Conservation (phyloP, 2,113 vertebrate genomes). For the Oncorhynchus masou region DNA sequence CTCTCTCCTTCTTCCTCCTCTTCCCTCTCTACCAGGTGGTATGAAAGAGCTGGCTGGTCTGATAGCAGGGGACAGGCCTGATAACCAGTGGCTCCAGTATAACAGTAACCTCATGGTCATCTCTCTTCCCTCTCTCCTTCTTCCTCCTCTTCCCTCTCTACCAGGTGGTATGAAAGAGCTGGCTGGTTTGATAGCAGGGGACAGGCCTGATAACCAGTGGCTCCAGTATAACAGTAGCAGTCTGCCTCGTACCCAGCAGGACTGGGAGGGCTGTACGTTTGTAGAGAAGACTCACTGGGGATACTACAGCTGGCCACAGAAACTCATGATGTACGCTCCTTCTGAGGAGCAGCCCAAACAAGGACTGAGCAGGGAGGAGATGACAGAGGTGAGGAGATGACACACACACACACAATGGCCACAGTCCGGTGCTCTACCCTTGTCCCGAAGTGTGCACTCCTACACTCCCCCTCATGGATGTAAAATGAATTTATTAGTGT, state of each 20-base stretch:
- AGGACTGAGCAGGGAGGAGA: slow-evolving; percentile 82
- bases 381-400: slow-evolving; percentile 82
- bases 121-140: background rate
- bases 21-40: slow-evolving; percentile 68
- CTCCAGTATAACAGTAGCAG: slow-evolving; percentile 86
- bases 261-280: slow-evolving; percentile 86
- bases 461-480: too few relatives aligned
- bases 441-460: too few relatives aligned
- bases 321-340: slow-evolving; percentile 87
- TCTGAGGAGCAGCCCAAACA: slow-evolving; percentile 87
- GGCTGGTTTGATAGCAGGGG: slow-evolving; percentile 75
- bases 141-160: slow-evolving; percentile 7
- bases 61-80: slow-evolving; percentile 84
- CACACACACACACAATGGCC: background rate
- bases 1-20: too few relatives aligned
- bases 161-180: slow-evolving; percentile 74
- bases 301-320: slow-evolving; percentile 91
- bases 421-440: too few relatives aligned
- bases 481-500: too few relatives aligned
- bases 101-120: slow-evolving; percentile 66
- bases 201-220: slow-evolving; percentile 92
- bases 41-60: too few relatives aligned
- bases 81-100: slow-evolving; percentile 95
- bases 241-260: slow-evolving; percentile 83
- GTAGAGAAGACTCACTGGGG: slow-evolving; percentile 99